Percentiles rank a stretch among this genome's conserved stretches.
These are phyloP conservation scores for Alouatta palliata DNA, from an alignment of 2,113 vertebrate genomes.

Conservation along the genomic window DNA sequence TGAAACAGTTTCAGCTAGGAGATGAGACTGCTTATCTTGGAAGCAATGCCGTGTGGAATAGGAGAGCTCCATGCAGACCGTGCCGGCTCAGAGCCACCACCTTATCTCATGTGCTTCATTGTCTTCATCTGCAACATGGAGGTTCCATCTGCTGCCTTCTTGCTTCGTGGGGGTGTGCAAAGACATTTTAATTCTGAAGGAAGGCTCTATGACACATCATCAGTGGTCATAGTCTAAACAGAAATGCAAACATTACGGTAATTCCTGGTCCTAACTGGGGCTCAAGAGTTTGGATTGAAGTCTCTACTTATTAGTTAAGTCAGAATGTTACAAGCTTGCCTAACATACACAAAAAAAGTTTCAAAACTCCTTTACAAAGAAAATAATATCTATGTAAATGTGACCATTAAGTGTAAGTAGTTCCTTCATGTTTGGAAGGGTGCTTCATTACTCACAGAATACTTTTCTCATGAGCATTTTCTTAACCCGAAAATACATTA, in stretches of 20 bases:
- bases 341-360: neutral
- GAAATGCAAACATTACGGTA: neutral
- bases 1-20: neutral
- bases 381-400: neutral
- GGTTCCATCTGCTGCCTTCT: neutral
- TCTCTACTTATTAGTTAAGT: neutral
- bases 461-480: neutral
- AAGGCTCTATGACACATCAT: neutral
- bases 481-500: neutral
- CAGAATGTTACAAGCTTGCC: conserved; percentile 3
- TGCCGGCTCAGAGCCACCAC: neutral
- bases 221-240: neutral
- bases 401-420: neutral
- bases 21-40: neutral
- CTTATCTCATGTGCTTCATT: neutral
- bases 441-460: neutral
- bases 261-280: neutral
- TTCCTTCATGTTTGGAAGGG: neutral
- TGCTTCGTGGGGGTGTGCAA: neutral
- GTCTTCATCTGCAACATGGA: neutral
- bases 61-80: too few relatives aligned
- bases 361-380: neutral
- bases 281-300: neutral
- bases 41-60: neutral
- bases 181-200: neutral